Base-by-base conservation (phyloP, 2,888 invertebrate genomes). In the Mesorhabditis spiculigera region DNA sequence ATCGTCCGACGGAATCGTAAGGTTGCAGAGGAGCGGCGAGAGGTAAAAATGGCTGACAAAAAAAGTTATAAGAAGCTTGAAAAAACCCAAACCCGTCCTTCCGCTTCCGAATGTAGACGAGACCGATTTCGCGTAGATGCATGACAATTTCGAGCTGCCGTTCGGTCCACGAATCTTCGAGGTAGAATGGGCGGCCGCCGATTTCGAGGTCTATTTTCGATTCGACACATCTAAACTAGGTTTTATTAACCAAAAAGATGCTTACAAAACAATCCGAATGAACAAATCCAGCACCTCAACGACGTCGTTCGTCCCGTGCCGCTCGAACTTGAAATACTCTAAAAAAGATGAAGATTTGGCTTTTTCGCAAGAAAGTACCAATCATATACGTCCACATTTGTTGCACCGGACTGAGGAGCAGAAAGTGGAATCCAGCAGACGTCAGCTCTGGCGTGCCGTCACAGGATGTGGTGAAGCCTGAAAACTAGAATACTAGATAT, bases 351-450 rank as follows among this genome's bases (percentile, higher is more conserved):
- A 16, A 50, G 16, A 45, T 6, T 41, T 16, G 28, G 5, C 8
- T 67, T 44, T 44, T n/a, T 4, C 58, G 28, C 58, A n/a, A n/a
- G 64, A 13, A 63, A 63, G 42, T 63, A 74, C 75, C 94, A 43
- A 96, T 90, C 85, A 98, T 91, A 88, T 98, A 98, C 87, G 94
- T 92, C 97, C 97, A 98, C 61, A 98, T 89, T 89, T 95, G 95
- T 64, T 94, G 92, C 8, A 93, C 91, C 0, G 94, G 93, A 86
- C 95, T 95, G 73, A 97, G 89, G 42, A 98, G 89, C 41, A 98
- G 89, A 87, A 98, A 98, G 88, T 98, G 97, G 87, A 98, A 98
- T 0, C 98, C 98, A 75, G 93, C 91, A 3, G 81, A 81, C 4
- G 85, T 85, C 68, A 85, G 84, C 70, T 81, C 82, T 16, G 78